Percentiles rank a stretch among this genome's conserved stretches.
Conservation (phyloP, 2,113 vertebrate species). For the Platanista minor region DNA sequence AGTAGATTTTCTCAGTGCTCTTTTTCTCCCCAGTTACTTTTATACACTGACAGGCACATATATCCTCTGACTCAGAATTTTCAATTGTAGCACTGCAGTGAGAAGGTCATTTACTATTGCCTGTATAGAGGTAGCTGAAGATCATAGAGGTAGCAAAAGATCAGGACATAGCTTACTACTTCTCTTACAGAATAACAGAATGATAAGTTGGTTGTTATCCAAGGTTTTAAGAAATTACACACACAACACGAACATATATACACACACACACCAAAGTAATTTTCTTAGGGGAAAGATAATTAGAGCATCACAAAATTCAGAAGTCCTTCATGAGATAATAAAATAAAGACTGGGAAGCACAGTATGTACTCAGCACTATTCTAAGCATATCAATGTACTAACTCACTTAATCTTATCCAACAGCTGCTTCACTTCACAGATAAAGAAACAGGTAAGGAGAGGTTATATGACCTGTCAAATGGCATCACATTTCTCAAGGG, state of each 20-base stretch:
- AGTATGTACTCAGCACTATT: neutral
- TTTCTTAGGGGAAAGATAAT: constrained; percentile 20
- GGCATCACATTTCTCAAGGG: neutral
- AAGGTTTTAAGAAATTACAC: neutral
- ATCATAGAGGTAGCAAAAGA: neutral
- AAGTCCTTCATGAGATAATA: neutral
- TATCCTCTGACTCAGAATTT: neutral
- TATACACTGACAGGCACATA: neutral
- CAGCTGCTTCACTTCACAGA: neutral
- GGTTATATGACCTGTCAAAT: neutral
- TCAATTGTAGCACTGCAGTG: neutral
- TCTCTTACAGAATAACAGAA: neutral
- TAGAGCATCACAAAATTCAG: neutral
- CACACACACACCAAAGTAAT: neutral
- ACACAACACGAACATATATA: neutral
- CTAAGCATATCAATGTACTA: neutral
- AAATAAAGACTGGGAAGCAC: neutral
- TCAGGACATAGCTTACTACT: neutral
- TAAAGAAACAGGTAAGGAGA: neutral
- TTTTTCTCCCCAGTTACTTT: neutral
- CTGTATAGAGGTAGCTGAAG: neutral
- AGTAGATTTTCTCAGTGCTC: neutral
- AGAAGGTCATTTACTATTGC: neutral
- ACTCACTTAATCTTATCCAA: neutral
- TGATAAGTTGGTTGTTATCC: neutral